Evolutionary conservation across 2,888 invertebrate species (phyloP).

Genomic region (Oscheius sp.): DNA sequence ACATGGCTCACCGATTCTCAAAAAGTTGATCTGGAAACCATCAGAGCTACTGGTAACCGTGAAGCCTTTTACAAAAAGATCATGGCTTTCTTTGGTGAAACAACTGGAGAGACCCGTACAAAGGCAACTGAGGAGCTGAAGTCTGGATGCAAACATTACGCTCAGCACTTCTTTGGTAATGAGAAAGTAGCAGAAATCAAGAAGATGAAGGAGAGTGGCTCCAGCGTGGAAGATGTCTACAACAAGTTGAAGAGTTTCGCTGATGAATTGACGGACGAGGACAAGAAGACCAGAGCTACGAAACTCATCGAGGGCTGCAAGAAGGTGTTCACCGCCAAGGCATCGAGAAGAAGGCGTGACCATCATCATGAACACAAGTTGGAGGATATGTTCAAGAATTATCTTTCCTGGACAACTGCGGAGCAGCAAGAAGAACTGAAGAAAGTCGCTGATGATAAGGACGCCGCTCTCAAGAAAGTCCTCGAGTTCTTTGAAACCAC

Average conservation of each 20-base stretch:
- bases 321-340: constrained; percentile 37
- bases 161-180: constrained; percentile 55
- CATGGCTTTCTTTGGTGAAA: constrained; percentile 39
- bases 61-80: constrained; percentile 41
- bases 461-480: constrained; percentile 44
- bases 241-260: constrained; percentile 40
- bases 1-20: constrained; percentile 54
- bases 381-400: constrained; percentile 34
- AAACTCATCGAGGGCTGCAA: constrained; percentile 39
- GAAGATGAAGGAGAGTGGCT: constrained; percentile 56
- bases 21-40: constrained; percentile 43
- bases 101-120: constrained; percentile 35
- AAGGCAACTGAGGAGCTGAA: constrained; percentile 42
- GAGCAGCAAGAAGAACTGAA: constrained; percentile 53
- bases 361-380: constrained; percentile 33
- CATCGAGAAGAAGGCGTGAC: constrained; percentile 43
- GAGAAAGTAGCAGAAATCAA: constrained; percentile 51
- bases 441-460: constrained; percentile 48
- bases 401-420: constrained; percentile 48
- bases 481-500: constrained; percentile 48
- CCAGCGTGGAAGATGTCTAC: constrained; percentile 40
- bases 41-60: constrained; percentile 33
- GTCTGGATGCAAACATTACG: constrained; percentile 49
- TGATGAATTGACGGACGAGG: constrained; percentile 29
- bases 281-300: constrained; percentile 38